phyloP scores from a whole-genome alignment of 2,797 vertebrate species.

The Cercopithecus mitis region DNA sequence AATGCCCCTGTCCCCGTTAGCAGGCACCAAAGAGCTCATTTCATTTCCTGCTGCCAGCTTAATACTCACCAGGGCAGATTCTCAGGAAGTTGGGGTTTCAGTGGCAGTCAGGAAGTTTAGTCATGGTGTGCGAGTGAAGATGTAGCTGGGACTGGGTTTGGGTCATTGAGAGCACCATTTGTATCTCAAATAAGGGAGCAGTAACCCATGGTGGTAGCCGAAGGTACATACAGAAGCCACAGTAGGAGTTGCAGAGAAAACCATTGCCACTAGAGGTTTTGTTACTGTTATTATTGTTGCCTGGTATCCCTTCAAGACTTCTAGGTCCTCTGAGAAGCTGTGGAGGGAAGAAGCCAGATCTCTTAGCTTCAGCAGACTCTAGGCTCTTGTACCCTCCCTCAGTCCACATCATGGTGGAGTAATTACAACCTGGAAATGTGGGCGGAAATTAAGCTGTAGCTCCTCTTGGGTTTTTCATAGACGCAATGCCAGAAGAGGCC shows the following conservation, averaged over 20 bases:
- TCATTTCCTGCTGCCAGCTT: neutral
- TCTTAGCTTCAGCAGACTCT: neutral
- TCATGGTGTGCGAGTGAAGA: neutral
- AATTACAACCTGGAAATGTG: neutral
- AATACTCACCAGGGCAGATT: neutral
- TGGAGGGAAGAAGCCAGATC: neutral
- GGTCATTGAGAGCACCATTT: neutral
- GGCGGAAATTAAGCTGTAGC: neutral
- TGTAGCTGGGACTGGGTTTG: neutral
- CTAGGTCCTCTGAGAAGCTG: neutral
- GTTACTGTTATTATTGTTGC: neutral
- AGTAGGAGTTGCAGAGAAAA: neutral
- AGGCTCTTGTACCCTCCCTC: no score
- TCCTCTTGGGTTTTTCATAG: neutral
- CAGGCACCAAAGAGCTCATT: neutral
- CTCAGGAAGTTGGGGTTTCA: neutral
- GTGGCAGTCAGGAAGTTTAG: conserved; percentile 25
- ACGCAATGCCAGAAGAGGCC: neutral
- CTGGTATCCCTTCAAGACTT: neutral
- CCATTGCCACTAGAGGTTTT: neutral
- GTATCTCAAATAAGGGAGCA: neutral
- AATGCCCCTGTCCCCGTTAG: neutral
- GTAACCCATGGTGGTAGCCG: neutral
- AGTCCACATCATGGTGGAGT: neutral
- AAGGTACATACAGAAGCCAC: neutral